These are phyloP conservation scores for Heliopora coerulea DNA, from an alignment of 92 coral and sea anemone genomes.

Conservation along the genomic window DNA sequence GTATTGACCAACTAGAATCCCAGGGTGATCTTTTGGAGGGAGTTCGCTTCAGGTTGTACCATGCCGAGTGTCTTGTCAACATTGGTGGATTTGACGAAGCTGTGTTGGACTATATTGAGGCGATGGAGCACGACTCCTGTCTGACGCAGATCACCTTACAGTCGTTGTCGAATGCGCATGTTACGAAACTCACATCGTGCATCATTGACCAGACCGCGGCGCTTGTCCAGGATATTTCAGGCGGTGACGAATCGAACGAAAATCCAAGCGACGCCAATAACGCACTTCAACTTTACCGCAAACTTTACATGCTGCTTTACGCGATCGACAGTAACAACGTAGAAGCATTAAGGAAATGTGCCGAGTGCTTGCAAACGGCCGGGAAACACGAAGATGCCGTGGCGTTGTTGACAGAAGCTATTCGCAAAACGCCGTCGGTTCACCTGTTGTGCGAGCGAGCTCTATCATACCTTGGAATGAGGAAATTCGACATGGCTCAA, in stretches of 20 bases:
- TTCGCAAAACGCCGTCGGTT: constrained; percentile 39
- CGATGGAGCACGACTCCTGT: constrained; percentile 30
- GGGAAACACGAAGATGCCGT: constrained; percentile 72
- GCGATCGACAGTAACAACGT: constrained; percentile 64
- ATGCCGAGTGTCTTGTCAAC: constrained; percentile 37
- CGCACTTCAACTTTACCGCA: constrained; percentile 32
- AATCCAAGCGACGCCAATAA: neutral
- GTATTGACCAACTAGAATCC: constrained; percentile 26
- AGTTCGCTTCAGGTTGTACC: constrained; percentile 23
- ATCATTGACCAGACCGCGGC: constrained; percentile 42
- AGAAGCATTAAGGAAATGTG: constrained; percentile 74
- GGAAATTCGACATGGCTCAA: constrained; percentile 23
- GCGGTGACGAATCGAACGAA: constrained; percentile 6
- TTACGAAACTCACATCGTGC: constrained; percentile 39
- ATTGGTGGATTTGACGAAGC: constrained; percentile 30
- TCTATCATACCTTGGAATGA: constrained; percentile 35
- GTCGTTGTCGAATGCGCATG: constrained; percentile 36
- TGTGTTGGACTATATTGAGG: constrained; percentile 26
- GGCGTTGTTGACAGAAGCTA: constrained; percentile 63
- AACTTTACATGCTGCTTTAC: constrained; percentile 64
- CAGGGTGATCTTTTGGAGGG: constrained; percentile 25
- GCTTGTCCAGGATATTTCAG: constrained; percentile 35
- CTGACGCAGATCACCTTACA: constrained; percentile 34
- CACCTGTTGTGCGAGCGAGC: constrained; percentile 39
- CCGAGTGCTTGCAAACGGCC: constrained; percentile 65